phyloP scores from a whole-genome alignment of 2,888 invertebrate genomes.

The Leptodirus hochenwartii region DNA sequence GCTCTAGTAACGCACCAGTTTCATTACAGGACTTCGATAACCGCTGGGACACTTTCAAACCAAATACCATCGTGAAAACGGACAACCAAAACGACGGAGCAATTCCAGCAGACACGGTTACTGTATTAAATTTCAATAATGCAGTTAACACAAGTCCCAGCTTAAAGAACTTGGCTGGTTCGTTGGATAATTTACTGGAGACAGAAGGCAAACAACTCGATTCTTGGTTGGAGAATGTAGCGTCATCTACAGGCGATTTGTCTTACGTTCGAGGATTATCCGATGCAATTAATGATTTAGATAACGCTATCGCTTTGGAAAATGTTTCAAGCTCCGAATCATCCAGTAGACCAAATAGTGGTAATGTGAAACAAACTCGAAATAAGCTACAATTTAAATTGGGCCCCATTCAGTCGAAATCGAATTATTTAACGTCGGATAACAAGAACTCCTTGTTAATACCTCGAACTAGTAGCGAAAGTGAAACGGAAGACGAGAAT shows the following conservation, averaged over 20 bases:
- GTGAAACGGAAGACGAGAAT: slow-evolving; percentile 44
- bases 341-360: slow-evolving; percentile 32
- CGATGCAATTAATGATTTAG: slow-evolving; percentile 43
- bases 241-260: slow-evolving; percentile 38
- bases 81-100: slow-evolving; percentile 31
- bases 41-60: slow-evolving; percentile 53
- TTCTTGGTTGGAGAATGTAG: slow-evolving; percentile 41
- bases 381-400: slow-evolving; percentile 24
- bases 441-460: slow-evolving; percentile 1
- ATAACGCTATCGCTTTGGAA: slow-evolving; percentile 41
- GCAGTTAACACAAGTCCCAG: slow-evolving; percentile 28
- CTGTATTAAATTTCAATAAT: slow-evolving; percentile 11
- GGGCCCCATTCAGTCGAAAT: slow-evolving; percentile 17
- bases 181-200: slow-evolving; percentile 31
- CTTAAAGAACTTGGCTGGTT: slow-evolving; percentile 49
- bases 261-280: slow-evolving; percentile 40
- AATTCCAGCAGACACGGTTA: slow-evolving; percentile 6
- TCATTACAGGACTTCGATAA: slow-evolving; percentile 44
- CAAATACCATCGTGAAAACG: slow-evolving; percentile 39
- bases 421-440: slow-evolving; percentile 8
- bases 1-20: slow-evolving; percentile 11
- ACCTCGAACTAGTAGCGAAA: slow-evolving; percentile 28
- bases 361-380: slow-evolving; percentile 27
- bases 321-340: slow-evolving; percentile 40
- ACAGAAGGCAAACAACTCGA: slow-evolving; percentile 24